phyloP scores from a whole-genome alignment of 2,113 vertebrate genomes.

The Mustelus asterias region DNA sequence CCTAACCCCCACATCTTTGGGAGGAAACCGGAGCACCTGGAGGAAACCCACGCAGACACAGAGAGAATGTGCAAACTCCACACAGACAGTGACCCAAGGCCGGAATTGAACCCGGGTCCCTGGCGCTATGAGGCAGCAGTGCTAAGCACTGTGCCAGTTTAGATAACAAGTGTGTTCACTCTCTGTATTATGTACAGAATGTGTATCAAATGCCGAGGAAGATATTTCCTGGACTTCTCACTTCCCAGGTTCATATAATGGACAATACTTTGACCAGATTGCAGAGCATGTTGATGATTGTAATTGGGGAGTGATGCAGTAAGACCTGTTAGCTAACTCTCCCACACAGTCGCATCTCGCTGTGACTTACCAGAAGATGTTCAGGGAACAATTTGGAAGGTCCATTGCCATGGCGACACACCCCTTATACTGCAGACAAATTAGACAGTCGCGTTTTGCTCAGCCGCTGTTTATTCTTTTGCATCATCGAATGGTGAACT shows the following conservation, averaged over 20 bases:
- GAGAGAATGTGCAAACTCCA: no score
- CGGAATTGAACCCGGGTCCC: no score
- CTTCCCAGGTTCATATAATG: neutral
- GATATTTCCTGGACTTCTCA: neutral
- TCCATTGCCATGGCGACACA: neutral
- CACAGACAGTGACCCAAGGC: no score
- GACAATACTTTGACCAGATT: neutral
- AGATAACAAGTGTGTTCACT: neutral
- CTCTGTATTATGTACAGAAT: neutral
- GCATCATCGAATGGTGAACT: neutral
- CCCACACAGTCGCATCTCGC: neutral
- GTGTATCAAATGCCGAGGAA: neutral
- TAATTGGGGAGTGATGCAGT: neutral
- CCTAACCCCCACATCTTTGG: no score
- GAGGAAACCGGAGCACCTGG: no score
- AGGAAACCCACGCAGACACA: no score
- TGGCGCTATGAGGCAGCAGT: no score
- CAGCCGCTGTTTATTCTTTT: neutral
- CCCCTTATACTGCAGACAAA: neutral
- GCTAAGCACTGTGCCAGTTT: neutral
- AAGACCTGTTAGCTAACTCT: neutral
- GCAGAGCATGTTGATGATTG: neutral
- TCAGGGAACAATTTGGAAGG: neutral
- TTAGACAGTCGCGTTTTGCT: neutral
- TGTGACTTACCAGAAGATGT: neutral